Percentiles rank a stretch among this genome's conserved stretches.
These are phyloP conservation scores for Drosophila mimetica DNA, from an alignment of 2,888 invertebrate species.

Conservation along the genomic window DNA sequence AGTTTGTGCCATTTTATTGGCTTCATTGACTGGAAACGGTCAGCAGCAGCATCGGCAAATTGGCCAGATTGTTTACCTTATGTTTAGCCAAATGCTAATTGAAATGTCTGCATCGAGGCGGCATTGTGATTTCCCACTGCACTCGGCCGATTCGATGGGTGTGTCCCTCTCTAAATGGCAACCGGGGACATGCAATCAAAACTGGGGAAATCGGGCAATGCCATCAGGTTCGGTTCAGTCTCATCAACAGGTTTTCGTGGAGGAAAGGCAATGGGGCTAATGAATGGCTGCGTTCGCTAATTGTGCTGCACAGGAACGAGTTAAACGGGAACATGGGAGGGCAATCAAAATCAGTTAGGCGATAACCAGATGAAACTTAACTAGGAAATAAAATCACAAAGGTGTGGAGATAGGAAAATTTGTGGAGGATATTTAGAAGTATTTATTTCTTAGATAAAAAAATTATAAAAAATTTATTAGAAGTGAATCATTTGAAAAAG, in stretches of 20 bases:
- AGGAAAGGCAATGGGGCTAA: constrained; percentile 44
- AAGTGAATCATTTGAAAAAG: too few relatives aligned
- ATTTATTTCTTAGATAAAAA: not conserved
- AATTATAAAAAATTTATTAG: not conserved
- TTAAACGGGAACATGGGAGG: constrained; percentile 23
- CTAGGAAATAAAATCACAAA: constrained; percentile 23
- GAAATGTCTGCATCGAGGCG: constrained; percentile 41
- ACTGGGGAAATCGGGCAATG: constrained; percentile 42
- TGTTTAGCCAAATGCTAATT: constrained; percentile 56
- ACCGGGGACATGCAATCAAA: constrained; percentile 38
- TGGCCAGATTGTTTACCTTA: constrained; percentile 45
- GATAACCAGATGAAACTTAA: constrained; percentile 9
- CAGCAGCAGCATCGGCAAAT: constrained; percentile 42
- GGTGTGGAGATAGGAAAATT: not conserved
- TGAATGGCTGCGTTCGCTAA: constrained; percentile 28
- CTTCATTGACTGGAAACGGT: constrained; percentile 50
- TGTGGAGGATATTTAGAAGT: not conserved
- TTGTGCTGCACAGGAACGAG: constrained; percentile 14
- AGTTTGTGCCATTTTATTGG: constrained; percentile 52
- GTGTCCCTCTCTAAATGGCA: constrained; percentile 39
- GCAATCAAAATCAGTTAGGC: constrained; percentile 25
- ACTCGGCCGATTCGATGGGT: constrained; percentile 30
- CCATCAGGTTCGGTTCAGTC: constrained; percentile 26
- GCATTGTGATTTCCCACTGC: constrained; percentile 9
- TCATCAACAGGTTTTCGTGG: constrained; percentile 35